Conservation (phyloP, 1,140 invertebrate species). For the Platyscapa corneri region DNA sequence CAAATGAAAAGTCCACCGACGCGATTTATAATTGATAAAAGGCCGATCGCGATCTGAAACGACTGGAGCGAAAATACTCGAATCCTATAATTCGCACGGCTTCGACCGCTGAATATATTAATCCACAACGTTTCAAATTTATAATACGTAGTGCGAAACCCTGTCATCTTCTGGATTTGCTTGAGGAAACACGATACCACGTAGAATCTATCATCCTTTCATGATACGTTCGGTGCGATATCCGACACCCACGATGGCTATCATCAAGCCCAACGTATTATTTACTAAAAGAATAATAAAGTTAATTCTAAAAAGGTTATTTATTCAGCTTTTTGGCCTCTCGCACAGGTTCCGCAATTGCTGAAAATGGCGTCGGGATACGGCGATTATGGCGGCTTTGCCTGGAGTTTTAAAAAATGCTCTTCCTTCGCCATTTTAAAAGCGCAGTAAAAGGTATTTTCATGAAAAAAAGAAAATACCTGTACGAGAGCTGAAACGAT, state of each 20-base stretch:
- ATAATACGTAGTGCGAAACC: not conserved
- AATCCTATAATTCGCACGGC: not conserved
- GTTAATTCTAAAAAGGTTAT: not conserved
- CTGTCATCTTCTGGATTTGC: not conserved
- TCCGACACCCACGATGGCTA: not conserved
- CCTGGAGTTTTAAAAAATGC: not conserved
- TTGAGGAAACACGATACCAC: not conserved
- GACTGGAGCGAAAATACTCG: not conserved
- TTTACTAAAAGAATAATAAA: not conserved
- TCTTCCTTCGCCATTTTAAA: too few relatives aligned
- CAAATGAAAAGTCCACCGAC: too few relatives aligned
- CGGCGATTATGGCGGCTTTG: not conserved
- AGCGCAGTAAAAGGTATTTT: too few relatives aligned
- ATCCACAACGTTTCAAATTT: not conserved
- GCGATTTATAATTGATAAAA: not conserved
- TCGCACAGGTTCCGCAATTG: not conserved
- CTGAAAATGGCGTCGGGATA: too few relatives aligned
- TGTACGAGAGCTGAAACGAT: not conserved
- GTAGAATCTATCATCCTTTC: not conserved
- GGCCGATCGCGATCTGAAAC: too few relatives aligned
- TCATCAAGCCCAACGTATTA: not conserved
- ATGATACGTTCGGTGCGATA: not conserved
- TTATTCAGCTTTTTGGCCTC: not conserved
- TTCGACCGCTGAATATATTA: not conserved
- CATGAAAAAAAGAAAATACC: not conserved